A percentile compares a stretch with the other conserved stretches of the same genome.
Evolutionary conservation across 1,140 invertebrate genomes (phyloP).

Genomic region (Lepidurus packardi): DNA sequence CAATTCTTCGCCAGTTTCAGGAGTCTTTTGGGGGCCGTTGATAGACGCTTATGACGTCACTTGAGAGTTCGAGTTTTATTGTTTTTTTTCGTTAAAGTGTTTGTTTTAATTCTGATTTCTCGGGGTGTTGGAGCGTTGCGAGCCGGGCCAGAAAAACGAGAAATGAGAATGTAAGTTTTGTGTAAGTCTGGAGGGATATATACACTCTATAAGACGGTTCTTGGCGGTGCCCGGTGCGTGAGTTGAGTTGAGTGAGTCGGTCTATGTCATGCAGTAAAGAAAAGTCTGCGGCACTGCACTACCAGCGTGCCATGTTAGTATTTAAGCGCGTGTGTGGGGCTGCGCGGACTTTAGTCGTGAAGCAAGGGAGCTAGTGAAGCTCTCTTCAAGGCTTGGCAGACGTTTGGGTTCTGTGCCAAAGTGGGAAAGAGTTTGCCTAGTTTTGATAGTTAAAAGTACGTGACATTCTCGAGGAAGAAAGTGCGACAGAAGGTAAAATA

Average conservation of each 20-base stretch:
- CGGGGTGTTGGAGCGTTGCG: neutral
- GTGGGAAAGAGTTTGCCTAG: neutral
- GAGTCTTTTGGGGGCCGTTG: neutral
- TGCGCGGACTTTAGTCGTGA: slow-evolving; percentile 20
- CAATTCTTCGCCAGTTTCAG: neutral
- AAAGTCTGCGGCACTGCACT: slow-evolving; percentile 5
- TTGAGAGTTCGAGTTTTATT: neutral
- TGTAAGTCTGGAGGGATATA: neutral
- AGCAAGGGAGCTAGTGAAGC: neutral
- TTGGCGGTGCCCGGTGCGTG: neutral
- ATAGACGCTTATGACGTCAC: neutral
- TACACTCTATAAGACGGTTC: neutral
- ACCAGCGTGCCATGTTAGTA: slow-evolving; percentile 14
- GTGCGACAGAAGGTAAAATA: neutral
- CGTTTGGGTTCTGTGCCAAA: neutral
- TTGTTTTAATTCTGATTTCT: neutral
- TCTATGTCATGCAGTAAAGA: slow-evolving; percentile 11
- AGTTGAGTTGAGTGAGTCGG: neutral
- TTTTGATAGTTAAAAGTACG: neutral
- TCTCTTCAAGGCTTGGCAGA: neutral
- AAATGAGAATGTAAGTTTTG: slow-evolving; percentile 1
- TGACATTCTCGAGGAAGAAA: neutral
- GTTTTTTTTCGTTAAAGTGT: neutral
- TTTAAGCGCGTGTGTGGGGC: slow-evolving; percentile 20
- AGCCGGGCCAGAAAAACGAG: neutral